Evolutionary conservation across 2,797 vertebrate species (phyloP).

Genomic region (Anas bahamensis): DNA sequence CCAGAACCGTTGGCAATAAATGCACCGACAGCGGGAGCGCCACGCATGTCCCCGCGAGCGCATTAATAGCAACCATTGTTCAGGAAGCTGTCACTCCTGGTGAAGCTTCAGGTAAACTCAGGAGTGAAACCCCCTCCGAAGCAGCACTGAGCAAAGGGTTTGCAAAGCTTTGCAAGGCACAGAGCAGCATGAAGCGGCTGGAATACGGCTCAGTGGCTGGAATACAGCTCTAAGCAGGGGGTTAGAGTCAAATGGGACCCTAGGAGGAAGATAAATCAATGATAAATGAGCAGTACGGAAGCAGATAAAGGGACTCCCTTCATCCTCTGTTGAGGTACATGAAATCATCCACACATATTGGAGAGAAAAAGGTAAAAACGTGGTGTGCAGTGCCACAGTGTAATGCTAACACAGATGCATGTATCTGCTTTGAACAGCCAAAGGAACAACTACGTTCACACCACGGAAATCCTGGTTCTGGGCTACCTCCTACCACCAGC

Average conservation of each 20-base stretch:
- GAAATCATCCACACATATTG: not conserved
- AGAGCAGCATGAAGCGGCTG: not conserved
- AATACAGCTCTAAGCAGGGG: not conserved
- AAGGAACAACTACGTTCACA: not conserved
- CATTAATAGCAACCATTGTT: not conserved
- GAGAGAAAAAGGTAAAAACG: not conserved
- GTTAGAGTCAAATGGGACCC: not conserved
- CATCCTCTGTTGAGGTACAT: not conserved
- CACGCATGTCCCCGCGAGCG: fast-evolving
- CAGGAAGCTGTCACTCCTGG: not conserved
- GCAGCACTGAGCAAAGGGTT: not conserved
- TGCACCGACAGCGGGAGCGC: not conserved
- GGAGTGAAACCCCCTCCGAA: not conserved
- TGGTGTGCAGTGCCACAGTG: fast-evolving
- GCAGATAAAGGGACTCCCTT: not conserved
- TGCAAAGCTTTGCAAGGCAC: not conserved
- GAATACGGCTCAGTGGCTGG: not conserved
- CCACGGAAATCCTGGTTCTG: not conserved
- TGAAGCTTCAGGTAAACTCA: not conserved
- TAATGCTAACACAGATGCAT: not conserved
- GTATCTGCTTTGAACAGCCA: not conserved
- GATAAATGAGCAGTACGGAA: not conserved
- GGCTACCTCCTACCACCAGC: slow-evolving; percentile 7
- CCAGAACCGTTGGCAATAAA: not conserved
- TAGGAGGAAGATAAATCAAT: not conserved